Evolutionary conservation across 2,888 invertebrate genomes (phyloP).

Genomic region (Hyppa rectilinea): DNA sequence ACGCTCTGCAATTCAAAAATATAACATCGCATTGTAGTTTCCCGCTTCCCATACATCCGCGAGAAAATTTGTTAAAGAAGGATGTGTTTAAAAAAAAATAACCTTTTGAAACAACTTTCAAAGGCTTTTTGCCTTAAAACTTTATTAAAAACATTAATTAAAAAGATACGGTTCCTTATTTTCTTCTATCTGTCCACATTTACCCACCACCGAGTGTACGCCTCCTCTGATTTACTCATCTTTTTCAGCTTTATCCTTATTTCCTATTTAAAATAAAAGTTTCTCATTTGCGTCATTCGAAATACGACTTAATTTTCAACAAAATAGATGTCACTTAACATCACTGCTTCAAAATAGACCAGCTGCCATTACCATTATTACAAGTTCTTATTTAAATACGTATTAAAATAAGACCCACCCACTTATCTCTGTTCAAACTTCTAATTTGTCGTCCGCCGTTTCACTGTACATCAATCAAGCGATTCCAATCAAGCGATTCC

Average conservation of each 20-base stretch:
- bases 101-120: neutral
- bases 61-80: constrained; percentile 7
- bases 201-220: neutral
- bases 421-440: constrained; percentile 71
- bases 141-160: constrained; percentile 31
- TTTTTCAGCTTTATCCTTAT: constrained; percentile 15
- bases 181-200: constrained; percentile 26
- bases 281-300: constrained; percentile 5
- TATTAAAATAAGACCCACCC: constrained; percentile 62
- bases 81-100: constrained; percentile 3
- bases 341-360: constrained; percentile 26
- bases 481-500: constrained; percentile 79
- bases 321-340: constrained; percentile 37
- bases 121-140: constrained; percentile 13
- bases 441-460: constrained; percentile 71
- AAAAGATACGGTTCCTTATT: constrained; percentile 46
- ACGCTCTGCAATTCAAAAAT: neutral
- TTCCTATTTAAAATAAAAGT: constrained; percentile 32
- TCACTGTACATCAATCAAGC: constrained; percentile 77
- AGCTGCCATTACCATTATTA: constrained; percentile 58
- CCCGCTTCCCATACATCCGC: neutral
- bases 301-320: constrained; percentile 36
- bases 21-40: neutral
- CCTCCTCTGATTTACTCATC: constrained; percentile 17
- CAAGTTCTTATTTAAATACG: constrained; percentile 64